A percentile compares a stretch with the other conserved stretches of the same genome.
Evolutionary conservation across 2,797 vertebrate genomes (phyloP).

Genomic region (Coregonus sp.): DNA sequence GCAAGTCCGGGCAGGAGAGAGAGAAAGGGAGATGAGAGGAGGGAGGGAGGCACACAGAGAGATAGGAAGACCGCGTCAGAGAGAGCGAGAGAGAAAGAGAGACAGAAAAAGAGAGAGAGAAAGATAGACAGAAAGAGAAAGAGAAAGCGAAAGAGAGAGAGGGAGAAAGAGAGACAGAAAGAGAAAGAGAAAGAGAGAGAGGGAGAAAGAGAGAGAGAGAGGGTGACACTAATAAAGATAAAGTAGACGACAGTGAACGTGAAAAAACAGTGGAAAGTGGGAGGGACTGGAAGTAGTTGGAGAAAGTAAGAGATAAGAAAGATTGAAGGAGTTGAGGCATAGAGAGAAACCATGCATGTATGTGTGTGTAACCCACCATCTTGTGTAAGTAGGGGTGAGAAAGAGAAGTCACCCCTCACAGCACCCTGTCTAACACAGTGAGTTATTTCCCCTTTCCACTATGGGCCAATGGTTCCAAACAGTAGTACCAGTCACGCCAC

Average conservation of each 20-base stretch:
- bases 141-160: background rate
- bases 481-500: slow-evolving; percentile 5
- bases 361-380: slow-evolving; percentile 3
- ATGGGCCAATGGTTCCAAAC: slow-evolving; percentile 12
- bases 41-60: slow-evolving; percentile 9
- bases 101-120: slow-evolving; percentile 8
- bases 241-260: background rate
- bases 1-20: slow-evolving; percentile 63
- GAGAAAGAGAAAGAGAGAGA: too few species aligned
- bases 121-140: too few species aligned
- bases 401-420: background rate
- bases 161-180: slow-evolving; percentile 1
- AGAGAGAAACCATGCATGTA: background rate
- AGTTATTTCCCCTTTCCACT: slow-evolving; percentile 7
- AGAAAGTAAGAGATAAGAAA: background rate
- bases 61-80: slow-evolving; percentile 6
- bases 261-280: background rate
- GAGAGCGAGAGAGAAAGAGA: background rate
- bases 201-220: too few species aligned
- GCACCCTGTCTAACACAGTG: slow-evolving; percentile 1
- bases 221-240: background rate
- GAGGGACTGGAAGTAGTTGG: too few species aligned
- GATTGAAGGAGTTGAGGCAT: background rate
- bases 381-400: slow-evolving; percentile 1
- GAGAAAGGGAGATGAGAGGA: slow-evolving; percentile 9